Evolutionary conservation across 2,888 invertebrate genomes (phyloP), one percentile per base, ranked within the genome.

Genomic region (Drosophila lacicola): DNA sequence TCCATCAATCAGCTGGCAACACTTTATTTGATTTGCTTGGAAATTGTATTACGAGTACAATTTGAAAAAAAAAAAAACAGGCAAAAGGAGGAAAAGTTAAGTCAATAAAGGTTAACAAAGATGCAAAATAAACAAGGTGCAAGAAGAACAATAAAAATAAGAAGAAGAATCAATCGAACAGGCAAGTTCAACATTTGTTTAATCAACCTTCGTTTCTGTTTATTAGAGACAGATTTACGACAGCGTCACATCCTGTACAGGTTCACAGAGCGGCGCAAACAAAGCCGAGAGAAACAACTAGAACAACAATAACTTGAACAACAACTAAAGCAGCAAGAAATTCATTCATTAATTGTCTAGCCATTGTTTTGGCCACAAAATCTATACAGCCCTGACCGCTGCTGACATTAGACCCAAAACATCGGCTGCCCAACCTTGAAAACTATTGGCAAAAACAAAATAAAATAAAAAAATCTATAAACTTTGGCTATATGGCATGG

Each of bases 221-320:
- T 78, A 88, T 71, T 74, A 71, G 67, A 73, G 65, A 76, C 73
- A 57, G 62, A 84, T 84, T 81, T 61, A 82, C 77, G 56, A 70
- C 45, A 49, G 63, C 88, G 82, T 88, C 82, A 88, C 88, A 88
- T 83, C 88, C 82, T 88, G 87, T 80, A 64, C 57, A 66, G 39
- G 46, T 55, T 54, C 53, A 61, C 47, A 33, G 19, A 33, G 51
- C 42, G 50, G 37, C 39, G 44, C 46, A 56, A 37, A 60, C 50
- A 54, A 53, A 39, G 58, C 45, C 41, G 45, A 45, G 29, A 45
- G 34, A 36, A 58, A 14, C 49, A 65, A 50, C 33, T 61, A 21
- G 33, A 37, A 11, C 33, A 36, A 65, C 50, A 36, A 37, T 5
- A 6, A 29, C 25, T 65, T 14, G 21, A 37, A 11, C 33, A 36